Evolutionary conservation across 2,888 invertebrate species (phyloP).

Genomic region (Rhagonycha lutea): DNA sequence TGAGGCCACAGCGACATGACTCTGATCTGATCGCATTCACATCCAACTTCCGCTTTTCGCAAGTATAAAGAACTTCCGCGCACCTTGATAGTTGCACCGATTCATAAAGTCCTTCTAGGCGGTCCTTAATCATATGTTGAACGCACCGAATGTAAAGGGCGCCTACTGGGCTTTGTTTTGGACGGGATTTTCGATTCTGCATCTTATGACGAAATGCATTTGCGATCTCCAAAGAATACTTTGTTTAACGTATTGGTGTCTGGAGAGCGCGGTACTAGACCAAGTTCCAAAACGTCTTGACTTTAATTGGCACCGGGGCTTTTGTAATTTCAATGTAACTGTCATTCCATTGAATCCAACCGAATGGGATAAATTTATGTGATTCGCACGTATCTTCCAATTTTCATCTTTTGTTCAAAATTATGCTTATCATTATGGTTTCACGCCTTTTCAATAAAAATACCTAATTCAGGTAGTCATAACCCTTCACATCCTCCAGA

Average conservation of each 20-base stretch:
- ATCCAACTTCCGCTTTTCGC: conserved; percentile 47
- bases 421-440: conserved; percentile 30
- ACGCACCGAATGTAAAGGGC: conserved; percentile 46
- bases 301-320: conserved; percentile 22
- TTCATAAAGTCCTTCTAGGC: conserved; percentile 37
- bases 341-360: conserved; percentile 14
- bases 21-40: conserved; percentile 53
- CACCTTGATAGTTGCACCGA: conserved; percentile 50
- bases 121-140: conserved; percentile 52
- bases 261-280: conserved; percentile 27
- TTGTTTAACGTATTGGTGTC: conserved; percentile 54
- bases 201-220: conserved; percentile 30
- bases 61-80: conserved; percentile 53
- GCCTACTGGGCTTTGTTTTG: conserved; percentile 49
- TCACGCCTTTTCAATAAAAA: conserved; percentile 22
- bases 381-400: conserved; percentile 17
- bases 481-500: conserved; percentile 28
- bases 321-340: conserved; percentile 20
- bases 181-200: conserved; percentile 33
- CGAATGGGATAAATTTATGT: conserved; percentile 12
- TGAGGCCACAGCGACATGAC: conserved; percentile 49
- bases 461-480: conserved; percentile 12
- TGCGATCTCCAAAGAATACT: conserved; percentile 6
- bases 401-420: conserved; percentile 21
- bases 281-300: conserved; percentile 16